Evolutionary conservation across 2,797 vertebrate genomes (phyloP).

Genomic region (Channa striata): DNA sequence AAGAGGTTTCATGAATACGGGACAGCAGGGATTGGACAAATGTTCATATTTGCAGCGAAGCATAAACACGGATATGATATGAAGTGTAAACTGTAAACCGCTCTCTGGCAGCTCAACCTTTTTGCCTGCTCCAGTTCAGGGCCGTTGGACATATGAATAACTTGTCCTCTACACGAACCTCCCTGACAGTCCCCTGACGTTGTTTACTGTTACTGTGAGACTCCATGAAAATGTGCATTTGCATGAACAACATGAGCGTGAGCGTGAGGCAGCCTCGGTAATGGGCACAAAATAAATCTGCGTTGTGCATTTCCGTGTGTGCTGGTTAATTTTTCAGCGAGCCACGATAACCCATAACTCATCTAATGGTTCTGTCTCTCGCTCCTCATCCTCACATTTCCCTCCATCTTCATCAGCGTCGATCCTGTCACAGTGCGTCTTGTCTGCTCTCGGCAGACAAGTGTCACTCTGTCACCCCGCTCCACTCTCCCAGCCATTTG

Average conservation of each 20-base stretch:
- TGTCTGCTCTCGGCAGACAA: conserved; percentile 34
- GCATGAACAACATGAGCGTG: background rate
- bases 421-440: conserved; percentile 27
- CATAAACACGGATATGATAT: conserved; percentile 16
- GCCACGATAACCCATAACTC: conserved; percentile 9
- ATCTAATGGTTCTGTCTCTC: conserved; percentile 9
- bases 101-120: background rate
- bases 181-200: background rate
- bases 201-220: background rate
- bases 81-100: background rate
- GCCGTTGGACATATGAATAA: conserved; percentile 20
- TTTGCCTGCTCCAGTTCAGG: conserved; percentile 8
- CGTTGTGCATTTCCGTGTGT: background rate
- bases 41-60: background rate
- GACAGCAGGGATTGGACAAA: background rate
- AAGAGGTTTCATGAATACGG: background rate
- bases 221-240: background rate
- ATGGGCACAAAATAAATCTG: background rate
- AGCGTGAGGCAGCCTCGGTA: background rate
- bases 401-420: conserved; percentile 23
- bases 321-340: conserved; percentile 28
- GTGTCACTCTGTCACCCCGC: conserved; percentile 39
- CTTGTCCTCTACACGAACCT: conserved; percentile 35
- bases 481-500: conserved; percentile 36
- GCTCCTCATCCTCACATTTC: conserved; percentile 6